Evolutionary conservation across 2,888 invertebrate species (phyloP).

Genomic region (Synanthedon andrenaeformis): DNA sequence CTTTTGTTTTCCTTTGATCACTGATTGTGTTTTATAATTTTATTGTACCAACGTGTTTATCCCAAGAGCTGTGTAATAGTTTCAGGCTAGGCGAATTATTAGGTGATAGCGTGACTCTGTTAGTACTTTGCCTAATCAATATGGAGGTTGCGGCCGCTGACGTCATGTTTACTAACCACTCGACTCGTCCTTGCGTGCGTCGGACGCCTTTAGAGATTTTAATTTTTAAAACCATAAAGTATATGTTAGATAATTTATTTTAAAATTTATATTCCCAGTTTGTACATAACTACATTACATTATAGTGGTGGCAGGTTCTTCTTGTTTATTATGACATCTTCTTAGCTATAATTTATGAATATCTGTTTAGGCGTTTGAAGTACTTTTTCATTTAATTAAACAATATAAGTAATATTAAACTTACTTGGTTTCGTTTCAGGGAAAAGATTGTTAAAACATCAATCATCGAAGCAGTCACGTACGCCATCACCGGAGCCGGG

Average conservation of each 20-base stretch:
- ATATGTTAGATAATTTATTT: no score
- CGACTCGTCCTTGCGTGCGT: slow-evolving; percentile 37
- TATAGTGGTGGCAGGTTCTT: no score
- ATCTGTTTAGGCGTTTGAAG: no score
- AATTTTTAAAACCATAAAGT: slow-evolving; percentile 8
- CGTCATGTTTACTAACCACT: slow-evolving; percentile 45
- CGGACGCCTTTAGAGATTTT: slow-evolving; percentile 18
- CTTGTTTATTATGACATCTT: no score
- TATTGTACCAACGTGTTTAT: background rate
- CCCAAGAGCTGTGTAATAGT: background rate
- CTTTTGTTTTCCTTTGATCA: slow-evolving; percentile 1
- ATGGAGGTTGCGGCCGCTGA: slow-evolving; percentile 46
- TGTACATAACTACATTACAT: no score
- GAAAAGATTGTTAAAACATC: slow-evolving; percentile 50
- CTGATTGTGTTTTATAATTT: slow-evolving; percentile 1
- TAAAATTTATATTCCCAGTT: no score
- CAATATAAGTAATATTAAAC: no score
- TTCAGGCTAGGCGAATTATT: background rate
- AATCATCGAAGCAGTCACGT: slow-evolving; percentile 46
- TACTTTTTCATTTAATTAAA: no score
- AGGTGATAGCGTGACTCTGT: slow-evolving; percentile 46
- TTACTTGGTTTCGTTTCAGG: slow-evolving; percentile 26
- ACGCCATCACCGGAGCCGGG: slow-evolving; percentile 48
- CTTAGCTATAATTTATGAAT: no score
- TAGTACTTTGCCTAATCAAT: slow-evolving; percentile 53